These are phyloP conservation scores for Drosophila pseudotalamancana DNA, from an alignment of 2,888 invertebrate species.

Conservation along the genomic window DNA sequence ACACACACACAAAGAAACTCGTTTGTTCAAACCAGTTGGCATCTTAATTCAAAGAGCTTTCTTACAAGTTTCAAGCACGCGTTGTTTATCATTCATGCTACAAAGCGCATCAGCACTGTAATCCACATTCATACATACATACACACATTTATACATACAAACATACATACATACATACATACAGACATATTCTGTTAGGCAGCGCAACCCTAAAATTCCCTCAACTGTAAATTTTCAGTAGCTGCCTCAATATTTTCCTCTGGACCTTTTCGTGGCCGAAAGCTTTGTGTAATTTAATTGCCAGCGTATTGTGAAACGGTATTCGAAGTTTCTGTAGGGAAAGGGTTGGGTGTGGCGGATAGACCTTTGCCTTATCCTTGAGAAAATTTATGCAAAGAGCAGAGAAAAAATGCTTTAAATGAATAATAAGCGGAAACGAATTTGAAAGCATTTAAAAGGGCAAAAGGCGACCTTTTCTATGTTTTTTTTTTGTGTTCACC, in stretches of 20 bases:
- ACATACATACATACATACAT: neutral
- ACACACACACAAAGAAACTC: constrained; percentile 36
- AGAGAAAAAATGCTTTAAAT: constrained; percentile 49
- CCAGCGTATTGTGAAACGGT: constrained; percentile 40
- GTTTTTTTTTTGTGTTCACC: constrained; percentile 4
- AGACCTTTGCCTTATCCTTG: constrained; percentile 15
- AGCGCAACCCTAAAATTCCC: constrained; percentile 53
- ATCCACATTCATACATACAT: constrained; percentile 7
- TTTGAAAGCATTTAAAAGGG: constrained; percentile 33
- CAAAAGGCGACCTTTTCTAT: constrained; percentile 22
- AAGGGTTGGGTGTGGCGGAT: too few species aligned
- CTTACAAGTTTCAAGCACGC: constrained; percentile 50
- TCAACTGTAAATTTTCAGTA: constrained; percentile 60
- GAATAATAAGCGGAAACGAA: constrained; percentile 44
- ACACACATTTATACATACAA: neutral
- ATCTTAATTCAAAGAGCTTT: constrained; percentile 52
- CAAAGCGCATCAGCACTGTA: constrained; percentile 48
- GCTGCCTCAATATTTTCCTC: constrained; percentile 27
- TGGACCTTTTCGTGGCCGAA: constrained; percentile 43
- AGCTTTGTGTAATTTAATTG: constrained; percentile 66
- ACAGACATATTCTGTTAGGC: neutral
- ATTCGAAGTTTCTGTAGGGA: neutral
- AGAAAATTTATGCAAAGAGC: constrained; percentile 37
- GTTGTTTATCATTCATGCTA: constrained; percentile 51
- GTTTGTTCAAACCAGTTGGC: constrained; percentile 53